A percentile compares a stretch with the other conserved stretches of the same genome.
phyloP scores from a whole-genome alignment of 2,797 vertebrate species.

The Anomalospiza imberbis region DNA sequence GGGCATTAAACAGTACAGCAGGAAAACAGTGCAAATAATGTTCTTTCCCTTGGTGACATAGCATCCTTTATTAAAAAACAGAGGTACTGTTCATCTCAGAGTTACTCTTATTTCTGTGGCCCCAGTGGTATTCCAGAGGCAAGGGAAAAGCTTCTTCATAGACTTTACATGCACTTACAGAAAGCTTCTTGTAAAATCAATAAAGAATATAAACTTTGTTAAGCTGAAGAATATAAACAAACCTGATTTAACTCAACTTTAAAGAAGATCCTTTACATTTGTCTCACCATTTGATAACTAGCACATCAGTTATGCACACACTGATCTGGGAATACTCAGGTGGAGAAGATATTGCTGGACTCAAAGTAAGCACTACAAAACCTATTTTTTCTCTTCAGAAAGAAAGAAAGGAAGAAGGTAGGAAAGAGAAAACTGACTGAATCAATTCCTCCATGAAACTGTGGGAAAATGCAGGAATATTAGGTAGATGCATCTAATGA shows the following conservation, averaged over 20 bases:
- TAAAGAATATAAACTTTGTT: neutral
- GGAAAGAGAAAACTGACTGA: neutral
- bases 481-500: neutral
- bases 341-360: neutral
- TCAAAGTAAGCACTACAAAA: neutral
- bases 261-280: neutral
- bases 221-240: neutral
- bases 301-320: rapidly evolving
- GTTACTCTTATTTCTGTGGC: neutral
- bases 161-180: neutral
- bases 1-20: neutral
- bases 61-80: neutral
- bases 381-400: neutral
- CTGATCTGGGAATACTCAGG: neutral
- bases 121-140: neutral
- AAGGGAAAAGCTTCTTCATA: neutral
- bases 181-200: neutral
- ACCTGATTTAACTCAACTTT: neutral
- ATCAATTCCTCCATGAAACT: neutral
- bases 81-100: neutral
- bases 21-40: neutral
- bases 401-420: neutral
- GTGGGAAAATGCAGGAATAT: neutral
- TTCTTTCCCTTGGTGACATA: neutral
- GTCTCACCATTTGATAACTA: neutral